Evolutionary conservation across 2,113 vertebrate genomes (phyloP).

Genomic region (Theropithecus gelada): DNA sequence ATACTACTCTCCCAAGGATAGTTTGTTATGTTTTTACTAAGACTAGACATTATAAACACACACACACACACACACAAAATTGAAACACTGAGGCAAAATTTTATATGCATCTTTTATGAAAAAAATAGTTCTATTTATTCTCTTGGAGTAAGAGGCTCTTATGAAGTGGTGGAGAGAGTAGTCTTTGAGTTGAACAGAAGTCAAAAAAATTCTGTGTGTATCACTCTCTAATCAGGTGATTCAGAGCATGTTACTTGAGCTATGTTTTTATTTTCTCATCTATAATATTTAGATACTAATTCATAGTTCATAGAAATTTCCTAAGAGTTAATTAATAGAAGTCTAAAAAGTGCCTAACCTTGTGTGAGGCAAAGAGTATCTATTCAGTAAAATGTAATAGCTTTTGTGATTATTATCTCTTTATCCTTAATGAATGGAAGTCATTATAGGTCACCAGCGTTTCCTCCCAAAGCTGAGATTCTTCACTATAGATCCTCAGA

Average conservation of each 20-base stretch:
- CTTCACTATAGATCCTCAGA: neutral
- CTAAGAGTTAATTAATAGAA: neutral
- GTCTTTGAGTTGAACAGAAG: neutral
- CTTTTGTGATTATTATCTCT: neutral
- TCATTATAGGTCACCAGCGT: neutral
- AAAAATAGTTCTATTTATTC: neutral
- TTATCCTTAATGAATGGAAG: neutral
- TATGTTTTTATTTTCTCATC: neutral
- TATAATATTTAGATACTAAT: neutral
- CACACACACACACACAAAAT: neutral
- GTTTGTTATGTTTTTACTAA: neutral
- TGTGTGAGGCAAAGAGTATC: neutral
- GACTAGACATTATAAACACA: neutral
- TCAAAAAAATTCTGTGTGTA: neutral
- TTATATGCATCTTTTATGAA: neutral
- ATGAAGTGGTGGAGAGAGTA: neutral
- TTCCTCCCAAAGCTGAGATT: neutral
- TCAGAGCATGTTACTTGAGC: neutral
- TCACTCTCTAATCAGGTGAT: neutral
- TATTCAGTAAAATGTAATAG: neutral
- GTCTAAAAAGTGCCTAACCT: neutral
- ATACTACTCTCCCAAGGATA: neutral
- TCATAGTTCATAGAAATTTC: neutral
- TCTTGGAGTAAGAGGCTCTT: neutral
- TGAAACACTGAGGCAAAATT: neutral